Evolutionary conservation across 2,113 vertebrate genomes (phyloP).

Genomic region (Sitta europaea): DNA sequence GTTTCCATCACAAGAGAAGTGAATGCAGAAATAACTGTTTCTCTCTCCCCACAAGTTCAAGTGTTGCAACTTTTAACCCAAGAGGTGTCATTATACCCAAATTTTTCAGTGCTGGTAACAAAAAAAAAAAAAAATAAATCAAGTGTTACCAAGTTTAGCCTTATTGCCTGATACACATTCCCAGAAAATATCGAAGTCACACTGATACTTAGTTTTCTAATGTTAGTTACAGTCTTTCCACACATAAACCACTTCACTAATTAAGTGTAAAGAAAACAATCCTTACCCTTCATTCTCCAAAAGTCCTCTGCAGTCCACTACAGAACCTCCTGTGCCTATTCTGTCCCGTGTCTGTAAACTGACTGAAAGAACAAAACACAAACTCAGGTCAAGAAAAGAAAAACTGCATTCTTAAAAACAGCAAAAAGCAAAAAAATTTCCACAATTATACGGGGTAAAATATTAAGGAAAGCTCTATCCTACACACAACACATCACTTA

Average conservation of each 20-base stretch:
- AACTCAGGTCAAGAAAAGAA: background rate
- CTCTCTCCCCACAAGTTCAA: background rate
- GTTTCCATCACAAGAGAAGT: background rate
- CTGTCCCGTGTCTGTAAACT: constrained; percentile 96
- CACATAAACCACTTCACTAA: background rate
- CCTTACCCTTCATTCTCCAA: constrained; percentile 95
- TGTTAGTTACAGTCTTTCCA: background rate
- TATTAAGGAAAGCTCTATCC: background rate
- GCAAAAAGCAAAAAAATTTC: background rate
- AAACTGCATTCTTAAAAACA: background rate
- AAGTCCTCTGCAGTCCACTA: constrained; percentile 95
- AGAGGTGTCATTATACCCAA: accelerated
- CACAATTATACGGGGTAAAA: background rate
- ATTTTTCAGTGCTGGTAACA: background rate
- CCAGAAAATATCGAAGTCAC: background rate
- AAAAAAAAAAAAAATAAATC: background rate
- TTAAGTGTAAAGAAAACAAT: background rate
- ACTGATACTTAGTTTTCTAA: background rate
- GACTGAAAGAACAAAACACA: constrained; percentile 74
- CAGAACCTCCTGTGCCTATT: constrained; percentile 91
- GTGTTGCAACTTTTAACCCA: background rate
- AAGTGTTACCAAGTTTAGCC: background rate
- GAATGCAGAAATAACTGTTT: background rate
- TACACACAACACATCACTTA: background rate
- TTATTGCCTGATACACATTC: background rate